These are phyloP conservation scores for Tanytarsus gracilentus DNA, from an alignment of 2,888 invertebrate species.

Conservation along the genomic window DNA sequence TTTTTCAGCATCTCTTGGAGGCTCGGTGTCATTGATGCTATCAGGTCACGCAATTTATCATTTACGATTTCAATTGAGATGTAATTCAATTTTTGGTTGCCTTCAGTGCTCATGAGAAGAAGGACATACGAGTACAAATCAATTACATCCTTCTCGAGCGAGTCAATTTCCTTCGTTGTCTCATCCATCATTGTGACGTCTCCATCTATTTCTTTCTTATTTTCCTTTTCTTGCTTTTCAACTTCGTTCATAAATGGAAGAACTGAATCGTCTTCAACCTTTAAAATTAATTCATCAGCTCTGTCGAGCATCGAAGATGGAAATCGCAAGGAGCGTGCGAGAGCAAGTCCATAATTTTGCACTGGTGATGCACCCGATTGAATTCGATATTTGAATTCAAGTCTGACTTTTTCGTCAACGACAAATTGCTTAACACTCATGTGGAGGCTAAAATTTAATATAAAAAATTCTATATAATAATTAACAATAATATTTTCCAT, in stretches of 20 bases:
- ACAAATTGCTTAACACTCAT: conserved; percentile 41
- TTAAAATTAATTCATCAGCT: conserved; percentile 30
- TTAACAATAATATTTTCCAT: conserved; percentile 35
- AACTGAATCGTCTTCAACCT: conserved; percentile 32
- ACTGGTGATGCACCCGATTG: conserved; percentile 31
- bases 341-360: conserved; percentile 31
- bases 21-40: conserved; percentile 3
- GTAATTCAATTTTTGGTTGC: background rate
- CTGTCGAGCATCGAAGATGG: conserved; percentile 30
- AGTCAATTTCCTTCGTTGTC: background rate
- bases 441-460: conserved; percentile 42
- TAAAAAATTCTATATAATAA: background rate
- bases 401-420: conserved; percentile 31
- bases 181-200: background rate
- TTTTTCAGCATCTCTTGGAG: background rate
- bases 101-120: conserved; percentile 5
- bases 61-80: background rate
- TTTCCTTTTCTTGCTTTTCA: background rate
- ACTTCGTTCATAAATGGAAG: background rate
- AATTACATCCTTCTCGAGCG: conserved; percentile 12
- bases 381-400: conserved; percentile 31
- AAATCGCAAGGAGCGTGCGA: conserved; percentile 31
- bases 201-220: background rate
- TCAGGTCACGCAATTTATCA: background rate
- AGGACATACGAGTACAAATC: conserved; percentile 14